Conservation (phyloP, 2,797 vertebrate species). For the Chanos chanos region DNA sequence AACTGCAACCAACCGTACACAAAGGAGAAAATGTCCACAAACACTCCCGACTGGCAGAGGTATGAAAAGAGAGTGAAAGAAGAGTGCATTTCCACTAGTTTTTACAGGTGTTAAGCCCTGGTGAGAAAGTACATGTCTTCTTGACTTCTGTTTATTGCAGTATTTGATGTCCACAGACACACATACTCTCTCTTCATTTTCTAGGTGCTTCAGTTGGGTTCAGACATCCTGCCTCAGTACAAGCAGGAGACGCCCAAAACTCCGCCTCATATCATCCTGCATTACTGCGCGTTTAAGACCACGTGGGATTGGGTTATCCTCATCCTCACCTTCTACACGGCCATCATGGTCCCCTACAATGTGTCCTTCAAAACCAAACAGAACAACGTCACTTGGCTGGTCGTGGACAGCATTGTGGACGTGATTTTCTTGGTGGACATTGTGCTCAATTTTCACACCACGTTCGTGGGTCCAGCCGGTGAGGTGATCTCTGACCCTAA, state of each 20-base stretch:
- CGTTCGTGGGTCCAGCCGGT: slow-evolving; percentile 96
- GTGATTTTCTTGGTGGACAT: slow-evolving; percentile 99
- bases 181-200: not conserved
- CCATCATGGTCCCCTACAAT: slow-evolving; percentile 99
- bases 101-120: too few species aligned
- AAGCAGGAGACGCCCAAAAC: slow-evolving; percentile 99
- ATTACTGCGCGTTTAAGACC: slow-evolving; percentile 99
- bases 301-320: slow-evolving; percentile 99
- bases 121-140: too few species aligned
- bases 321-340: slow-evolving; percentile 98
- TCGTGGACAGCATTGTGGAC: slow-evolving; percentile 97
- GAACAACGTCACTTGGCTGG: slow-evolving; percentile 98
- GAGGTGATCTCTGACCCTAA: slow-evolving; percentile 99
- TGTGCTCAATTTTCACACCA: slow-evolving; percentile 97
- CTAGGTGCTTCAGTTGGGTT: slow-evolving; percentile 96
- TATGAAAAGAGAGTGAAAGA: too few species aligned
- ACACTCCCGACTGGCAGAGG: slow-evolving; percentile 96
- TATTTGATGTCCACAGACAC: not conserved
- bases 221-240: slow-evolving; percentile 97
- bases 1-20: slow-evolving; percentile 93
- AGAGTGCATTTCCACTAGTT: too few species aligned
- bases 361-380: slow-evolving; percentile 99
- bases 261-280: slow-evolving; percentile 96
- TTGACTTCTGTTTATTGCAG: too few species aligned
- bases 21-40: slow-evolving; percentile 98